These are phyloP conservation scores for Lochmaea capreae DNA, from an alignment of 2,888 invertebrate genomes.

Conservation along the genomic window DNA sequence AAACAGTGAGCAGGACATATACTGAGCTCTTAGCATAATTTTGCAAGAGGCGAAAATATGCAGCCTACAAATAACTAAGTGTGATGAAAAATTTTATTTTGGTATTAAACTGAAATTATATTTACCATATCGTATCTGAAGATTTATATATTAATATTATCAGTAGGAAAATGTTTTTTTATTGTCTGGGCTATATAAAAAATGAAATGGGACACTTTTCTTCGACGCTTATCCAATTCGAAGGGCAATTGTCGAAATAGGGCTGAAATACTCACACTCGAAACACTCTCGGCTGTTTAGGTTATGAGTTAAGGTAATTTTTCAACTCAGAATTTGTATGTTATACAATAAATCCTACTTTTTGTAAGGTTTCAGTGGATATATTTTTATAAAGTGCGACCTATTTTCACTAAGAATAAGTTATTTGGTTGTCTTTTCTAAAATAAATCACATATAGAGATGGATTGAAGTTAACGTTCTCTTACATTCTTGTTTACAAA, in stretches of 20 bases:
- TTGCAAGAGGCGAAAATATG: too few relatives aligned
- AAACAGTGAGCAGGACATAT: too few relatives aligned
- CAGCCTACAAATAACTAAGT: too few relatives aligned
- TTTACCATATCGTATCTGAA: too few relatives aligned
- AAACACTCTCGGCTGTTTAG: slow-evolving; percentile 29
- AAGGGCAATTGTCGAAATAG: slow-evolving; percentile 32
- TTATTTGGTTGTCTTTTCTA: not conserved
- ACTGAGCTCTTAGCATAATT: too few relatives aligned
- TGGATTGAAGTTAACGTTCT: too few relatives aligned
- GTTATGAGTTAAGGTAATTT: slow-evolving; percentile 36
- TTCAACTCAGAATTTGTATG: slow-evolving; percentile 31
- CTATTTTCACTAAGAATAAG: not conserved
- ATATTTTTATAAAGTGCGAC: slow-evolving; percentile 12
- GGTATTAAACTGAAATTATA: too few relatives aligned
- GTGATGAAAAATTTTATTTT: too few relatives aligned
- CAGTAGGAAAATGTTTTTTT: too few relatives aligned
- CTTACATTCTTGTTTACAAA: too few relatives aligned
- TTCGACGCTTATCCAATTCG: slow-evolving; percentile 25
- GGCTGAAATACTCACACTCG: slow-evolving; percentile 14
- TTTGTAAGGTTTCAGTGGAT: slow-evolving; percentile 14
- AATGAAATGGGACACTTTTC: slow-evolving; percentile 25
- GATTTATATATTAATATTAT: too few relatives aligned
- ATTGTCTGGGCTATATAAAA: slow-evolving; percentile 27
- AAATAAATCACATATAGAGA: not conserved
- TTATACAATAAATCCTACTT: slow-evolving; percentile 27